A percentile compares a stretch with the other conserved stretches of the same genome.
These are phyloP conservation scores for Meiosimyza decipiens DNA, from an alignment of 2,888 invertebrate genomes.

Conservation along the genomic window DNA sequence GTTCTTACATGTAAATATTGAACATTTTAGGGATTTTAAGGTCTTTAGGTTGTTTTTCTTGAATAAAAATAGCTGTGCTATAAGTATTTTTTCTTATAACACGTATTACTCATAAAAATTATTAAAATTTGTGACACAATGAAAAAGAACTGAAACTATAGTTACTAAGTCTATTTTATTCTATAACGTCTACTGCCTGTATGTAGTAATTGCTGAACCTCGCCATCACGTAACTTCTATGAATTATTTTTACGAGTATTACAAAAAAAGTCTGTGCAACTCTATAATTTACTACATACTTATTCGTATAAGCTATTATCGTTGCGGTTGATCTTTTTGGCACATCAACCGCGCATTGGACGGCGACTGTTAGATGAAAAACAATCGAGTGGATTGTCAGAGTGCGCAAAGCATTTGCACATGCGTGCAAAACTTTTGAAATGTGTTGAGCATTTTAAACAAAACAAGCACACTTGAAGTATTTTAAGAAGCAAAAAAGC, in stretches of 20 bases:
- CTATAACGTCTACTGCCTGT: not conserved
- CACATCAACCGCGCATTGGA: conserved; percentile 12
- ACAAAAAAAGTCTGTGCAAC: not conserved
- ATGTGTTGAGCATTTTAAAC: not conserved
- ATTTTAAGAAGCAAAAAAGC: not conserved
- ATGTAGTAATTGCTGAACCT: conserved; percentile 41
- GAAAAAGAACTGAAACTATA: too few relatives aligned
- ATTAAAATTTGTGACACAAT: too few relatives aligned
- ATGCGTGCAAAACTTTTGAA: conserved; percentile 24
- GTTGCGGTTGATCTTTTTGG: conserved; percentile 29
- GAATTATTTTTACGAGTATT: conserved; percentile 53
- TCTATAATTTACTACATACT: conserved; percentile 2
- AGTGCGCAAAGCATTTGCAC: conserved; percentile 2
- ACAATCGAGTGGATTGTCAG: not conserved
- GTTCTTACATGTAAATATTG: too few relatives aligned
- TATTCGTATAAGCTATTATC: conserved; percentile 3
- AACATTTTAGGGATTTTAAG: too few relatives aligned
- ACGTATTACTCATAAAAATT: too few relatives aligned
- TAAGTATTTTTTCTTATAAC: too few relatives aligned
- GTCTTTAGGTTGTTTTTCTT: too few relatives aligned
- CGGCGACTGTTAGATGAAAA: not conserved
- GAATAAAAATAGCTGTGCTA: too few relatives aligned
- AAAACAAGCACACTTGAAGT: conserved; percentile 4
- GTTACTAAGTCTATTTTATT: too few relatives aligned
- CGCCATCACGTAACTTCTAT: conserved; percentile 58